phyloP scores from a whole-genome alignment of 2,113 vertebrate genomes.

The Calypte anna region DNA sequence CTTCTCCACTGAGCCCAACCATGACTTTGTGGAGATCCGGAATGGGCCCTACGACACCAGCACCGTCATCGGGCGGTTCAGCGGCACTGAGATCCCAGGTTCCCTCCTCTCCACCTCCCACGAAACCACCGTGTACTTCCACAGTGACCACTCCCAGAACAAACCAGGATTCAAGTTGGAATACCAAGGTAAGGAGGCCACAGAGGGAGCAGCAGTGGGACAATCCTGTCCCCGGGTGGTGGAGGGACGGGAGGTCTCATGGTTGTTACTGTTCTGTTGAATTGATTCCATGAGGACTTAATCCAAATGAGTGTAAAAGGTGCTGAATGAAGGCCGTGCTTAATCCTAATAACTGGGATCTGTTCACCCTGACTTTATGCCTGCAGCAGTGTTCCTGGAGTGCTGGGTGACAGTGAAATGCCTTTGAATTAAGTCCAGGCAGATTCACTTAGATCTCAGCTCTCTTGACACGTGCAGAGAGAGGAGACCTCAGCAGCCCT shows the following conservation, averaged over 20 bases:
- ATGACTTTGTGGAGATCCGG: conserved; percentile 94
- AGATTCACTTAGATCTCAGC: neutral
- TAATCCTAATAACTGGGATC: conserved; percentile 1
- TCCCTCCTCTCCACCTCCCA: conserved; percentile 93
- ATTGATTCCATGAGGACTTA: neutral
- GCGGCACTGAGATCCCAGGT: conserved; percentile 85
- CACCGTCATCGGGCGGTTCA: conserved; percentile 90
- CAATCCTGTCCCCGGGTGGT: neutral
- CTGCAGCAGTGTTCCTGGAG: neutral
- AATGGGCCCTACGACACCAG: conserved; percentile 95
- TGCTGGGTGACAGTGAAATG: neutral
- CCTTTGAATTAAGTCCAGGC: conserved; percentile 11
- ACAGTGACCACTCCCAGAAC: conserved; percentile 98
- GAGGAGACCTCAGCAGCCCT: neutral
- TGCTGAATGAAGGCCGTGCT: neutral
- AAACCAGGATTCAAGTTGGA: conserved; percentile 95
- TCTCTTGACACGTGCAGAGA: neutral
- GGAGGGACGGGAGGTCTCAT: neutral
- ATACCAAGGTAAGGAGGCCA: conserved; percentile 85
- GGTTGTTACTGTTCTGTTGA: neutral
- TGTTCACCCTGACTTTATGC: neutral
- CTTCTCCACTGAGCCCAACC: conserved; percentile 97
- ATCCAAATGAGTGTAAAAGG: conserved; percentile 13
- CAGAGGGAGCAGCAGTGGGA: rapidly evolving
- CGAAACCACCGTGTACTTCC: conserved; percentile 93